Percentiles rank a stretch among this genome's conserved stretches.
Evolutionary conservation across 92 coral and sea anemone species (phyloP).

Genomic region (Galaxea fascicularis): DNA sequence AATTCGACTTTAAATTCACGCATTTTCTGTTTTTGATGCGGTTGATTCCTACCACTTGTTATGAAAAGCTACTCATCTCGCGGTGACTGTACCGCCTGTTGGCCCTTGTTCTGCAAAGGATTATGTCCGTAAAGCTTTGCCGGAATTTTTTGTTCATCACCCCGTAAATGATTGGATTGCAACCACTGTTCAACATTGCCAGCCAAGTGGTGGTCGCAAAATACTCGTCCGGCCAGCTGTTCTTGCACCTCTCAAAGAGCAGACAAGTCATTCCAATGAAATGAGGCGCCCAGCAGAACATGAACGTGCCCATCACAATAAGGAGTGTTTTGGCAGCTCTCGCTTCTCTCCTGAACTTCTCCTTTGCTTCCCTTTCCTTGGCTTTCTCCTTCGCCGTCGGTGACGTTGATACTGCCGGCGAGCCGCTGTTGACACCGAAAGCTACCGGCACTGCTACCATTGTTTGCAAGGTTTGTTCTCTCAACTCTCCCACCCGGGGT

Average conservation of each 20-base stretch:
- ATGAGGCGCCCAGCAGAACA: conserved; percentile 89
- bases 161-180: conserved; percentile 88
- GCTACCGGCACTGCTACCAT: conserved; percentile 71
- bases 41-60: background rate
- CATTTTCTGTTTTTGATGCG: background rate
- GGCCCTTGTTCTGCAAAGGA: conserved; percentile 57
- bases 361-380: conserved; percentile 68
- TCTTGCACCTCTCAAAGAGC: conserved; percentile 66
- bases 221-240: conserved; percentile 81
- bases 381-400: conserved; percentile 40
- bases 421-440: conserved; percentile 1
- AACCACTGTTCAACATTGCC: conserved; percentile 92
- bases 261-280: conserved; percentile 91
- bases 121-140: conserved; percentile 78
- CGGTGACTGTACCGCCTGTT: conserved; percentile 42
- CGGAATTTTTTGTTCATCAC: conserved; percentile 86
- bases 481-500: conserved; percentile 73
- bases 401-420: conserved; percentile 5
- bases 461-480: conserved; percentile 67
- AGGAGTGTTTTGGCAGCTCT: conserved; percentile 88
- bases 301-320: conserved; percentile 87
- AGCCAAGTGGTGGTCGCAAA: conserved; percentile 93
- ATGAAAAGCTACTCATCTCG: conserved; percentile 24
- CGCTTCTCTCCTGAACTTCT: conserved; percentile 75
- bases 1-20: background rate